A percentile compares a stretch with the other conserved stretches of the same genome.
These are phyloP conservation scores for Silurus aristotelis DNA, from an alignment of 2,797 vertebrate species.

Conservation along the genomic window DNA sequence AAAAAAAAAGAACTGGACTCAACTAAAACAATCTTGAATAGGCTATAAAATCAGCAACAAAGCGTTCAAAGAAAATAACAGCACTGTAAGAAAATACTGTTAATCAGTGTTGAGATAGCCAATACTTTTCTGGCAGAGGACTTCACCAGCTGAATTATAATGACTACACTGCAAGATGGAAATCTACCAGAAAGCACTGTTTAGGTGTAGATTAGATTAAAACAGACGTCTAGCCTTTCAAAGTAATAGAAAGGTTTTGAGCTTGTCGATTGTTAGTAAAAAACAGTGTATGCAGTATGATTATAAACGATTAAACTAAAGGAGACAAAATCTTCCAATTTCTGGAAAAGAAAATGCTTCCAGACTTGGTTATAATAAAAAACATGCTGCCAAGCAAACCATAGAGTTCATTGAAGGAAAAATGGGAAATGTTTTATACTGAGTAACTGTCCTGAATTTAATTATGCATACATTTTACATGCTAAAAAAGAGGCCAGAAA, in stretches of 20 bases:
- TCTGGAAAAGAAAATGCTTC: constrained; percentile 21
- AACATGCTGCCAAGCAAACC: constrained; percentile 15
- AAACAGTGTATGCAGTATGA: neutral
- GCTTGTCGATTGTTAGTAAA: constrained; percentile 15
- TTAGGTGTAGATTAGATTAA: constrained; percentile 17
- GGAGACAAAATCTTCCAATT: neutral
- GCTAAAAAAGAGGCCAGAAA: constrained; percentile 10
- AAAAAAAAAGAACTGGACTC: constrained; percentile 2
- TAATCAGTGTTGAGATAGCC: constrained; percentile 16
- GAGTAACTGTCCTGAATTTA: constrained; percentile 26
- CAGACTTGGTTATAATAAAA: constrained; percentile 2
- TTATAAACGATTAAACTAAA: neutral
- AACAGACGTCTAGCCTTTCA: neutral
- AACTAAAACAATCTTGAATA: constrained; percentile 21
- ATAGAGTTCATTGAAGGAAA: constrained; percentile 10
- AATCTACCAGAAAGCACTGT: constrained; percentile 16
- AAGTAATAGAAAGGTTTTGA: constrained; percentile 9
- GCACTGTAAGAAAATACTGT: constrained; percentile 21
- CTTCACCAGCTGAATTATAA: constrained; percentile 33
- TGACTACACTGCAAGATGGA: constrained; percentile 34
- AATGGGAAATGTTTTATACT: constrained; percentile 25
- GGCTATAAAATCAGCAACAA: constrained; percentile 15
- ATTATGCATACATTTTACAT: constrained; percentile 27
- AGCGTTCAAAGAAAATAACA: neutral
- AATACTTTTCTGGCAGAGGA: constrained; percentile 19